Evolutionary conservation across 2,888 invertebrate genomes (phyloP), one percentile per base, ranked within the genome.

Genomic region (Pseudococcus viburni): DNA sequence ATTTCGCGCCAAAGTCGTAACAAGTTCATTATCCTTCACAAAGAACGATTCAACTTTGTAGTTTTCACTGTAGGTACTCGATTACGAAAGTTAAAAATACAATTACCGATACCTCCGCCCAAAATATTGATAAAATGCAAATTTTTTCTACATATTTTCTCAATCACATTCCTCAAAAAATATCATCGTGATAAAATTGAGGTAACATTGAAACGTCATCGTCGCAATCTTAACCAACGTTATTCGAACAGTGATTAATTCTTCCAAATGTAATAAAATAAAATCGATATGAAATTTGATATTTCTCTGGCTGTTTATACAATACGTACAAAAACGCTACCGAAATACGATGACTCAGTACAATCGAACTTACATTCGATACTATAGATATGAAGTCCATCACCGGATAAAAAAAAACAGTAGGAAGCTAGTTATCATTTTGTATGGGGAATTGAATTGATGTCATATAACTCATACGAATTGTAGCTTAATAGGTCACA

Each of bases 401-500:
- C 68, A 33, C 2, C 15, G 12, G 33, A 4, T 33, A 2, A 6
- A 15, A 73, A 73, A 73, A 33, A 73, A 73, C 3, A 22, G 59
- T 19, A 59, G 59, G 59, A 59, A 9, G 19, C 9, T 59, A 55
- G 55, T 12, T 19, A 19, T 59, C n/a, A 5, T 6, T 6, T 19
- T 19, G 7, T 59, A 59, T 19, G 5, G 11, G 1, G 7, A 59
- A 19, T 55, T n/a, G 19, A n/a, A n/a, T 19, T 19, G 19, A 73
- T 39, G 39, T 77, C 77, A 77, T 19, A 73, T 73, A 73, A 73
- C 22, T 73, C 73, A 22, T 4, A 15, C 26, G 73, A 39, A 39
- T 77, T 77, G 77, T 77, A 26, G 39, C 9, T 17, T 77, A 77
- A 77, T 77, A 77, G 77, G 77, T 77, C 77, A 77, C 77, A 77